Evolutionary conservation across 2,113 vertebrate genomes (phyloP), one percentile per base, ranked within the genome.

Genomic region (Hyperopisus bebe): DNA sequence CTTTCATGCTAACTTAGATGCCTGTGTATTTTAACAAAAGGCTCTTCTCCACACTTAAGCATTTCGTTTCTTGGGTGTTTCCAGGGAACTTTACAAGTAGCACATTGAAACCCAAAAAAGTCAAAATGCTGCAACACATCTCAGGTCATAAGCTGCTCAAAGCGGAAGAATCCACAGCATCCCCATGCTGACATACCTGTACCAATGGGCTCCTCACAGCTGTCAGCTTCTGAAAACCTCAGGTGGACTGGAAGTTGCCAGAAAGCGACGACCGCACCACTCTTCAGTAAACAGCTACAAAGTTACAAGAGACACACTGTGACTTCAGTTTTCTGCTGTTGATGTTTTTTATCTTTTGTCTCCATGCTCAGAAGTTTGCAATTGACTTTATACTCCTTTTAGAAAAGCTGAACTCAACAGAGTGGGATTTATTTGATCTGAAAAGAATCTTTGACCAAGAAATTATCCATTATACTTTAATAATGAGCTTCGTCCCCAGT

Each of bases 371-470:
- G 74, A 80, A 80, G 74, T 19, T 80, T 19, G 17, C 31, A 42
- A 80, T 42, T 77, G 35, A 42, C 42, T 47, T 46, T 42, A 3
- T 24, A 11, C 48, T 35, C 48, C 48, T 27, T 86, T 86, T 35
- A 86, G 85, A 86, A 86, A 86, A 86, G 46, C 19, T 13, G 10
- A 47, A 13, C n/a, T 50, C 24, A 51, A 27, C 44, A 13, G 48
- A 86, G n/a, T 5, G 1, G 11, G 48, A 51, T 19, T 53, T 86
- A 86, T 86, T 86, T 86, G 85, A 86, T 86, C 15, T 51, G 10
- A 86, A 86, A 86, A 17, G 35, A 31, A 17, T 15, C 85, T 84
- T 84, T 86, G n/a, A 35, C 85, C 85, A 86, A 86, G 83, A 50
- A 51, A 86, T 86, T 50, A 86, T 86, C 48, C 31, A 53, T 86